Evolutionary conservation across 1,140 invertebrate genomes (phyloP).

Genomic region (Batillaria attramentaria): DNA sequence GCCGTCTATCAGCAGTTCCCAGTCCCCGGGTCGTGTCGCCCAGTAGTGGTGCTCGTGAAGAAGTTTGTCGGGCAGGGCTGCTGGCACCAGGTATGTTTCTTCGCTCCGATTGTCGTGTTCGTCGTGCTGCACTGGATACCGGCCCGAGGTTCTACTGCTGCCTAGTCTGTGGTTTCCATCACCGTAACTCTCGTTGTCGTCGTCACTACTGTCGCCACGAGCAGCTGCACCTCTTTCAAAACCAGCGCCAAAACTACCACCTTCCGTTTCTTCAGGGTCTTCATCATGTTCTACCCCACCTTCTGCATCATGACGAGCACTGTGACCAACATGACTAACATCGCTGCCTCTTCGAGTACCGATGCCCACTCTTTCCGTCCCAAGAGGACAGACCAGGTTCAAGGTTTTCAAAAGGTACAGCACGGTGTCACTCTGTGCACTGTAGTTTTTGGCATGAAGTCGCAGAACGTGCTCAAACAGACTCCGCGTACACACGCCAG

Average conservation of each 20-base stretch:
- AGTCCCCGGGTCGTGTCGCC: constrained; percentile 32
- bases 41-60: constrained; percentile 41
- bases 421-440: constrained; percentile 22
- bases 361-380: not conserved
- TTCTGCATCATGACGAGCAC: not conserved
- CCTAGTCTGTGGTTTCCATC: too few species aligned
- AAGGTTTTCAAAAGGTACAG: constrained; percentile 42
- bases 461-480: constrained; percentile 43
- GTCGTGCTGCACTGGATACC: not conserved
- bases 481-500: constrained; percentile 39
- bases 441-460: not conserved
- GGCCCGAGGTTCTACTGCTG: too few species aligned
- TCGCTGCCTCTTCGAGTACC: not conserved
- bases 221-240: not conserved
- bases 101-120: constrained; percentile 1
- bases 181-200: not conserved
- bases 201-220: not conserved
- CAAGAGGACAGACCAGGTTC: constrained; percentile 42
- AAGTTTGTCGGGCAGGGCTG: constrained; percentile 36
- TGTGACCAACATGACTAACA: not conserved
- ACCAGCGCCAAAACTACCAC: not conserved
- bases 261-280: constrained; percentile 35
- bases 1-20: constrained; percentile 42
- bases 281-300: constrained; percentile 38
- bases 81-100: constrained; percentile 41